Base-by-base conservation (phyloP, 2,888 invertebrate genomes). In the Drosophila nigricruria region DNA sequence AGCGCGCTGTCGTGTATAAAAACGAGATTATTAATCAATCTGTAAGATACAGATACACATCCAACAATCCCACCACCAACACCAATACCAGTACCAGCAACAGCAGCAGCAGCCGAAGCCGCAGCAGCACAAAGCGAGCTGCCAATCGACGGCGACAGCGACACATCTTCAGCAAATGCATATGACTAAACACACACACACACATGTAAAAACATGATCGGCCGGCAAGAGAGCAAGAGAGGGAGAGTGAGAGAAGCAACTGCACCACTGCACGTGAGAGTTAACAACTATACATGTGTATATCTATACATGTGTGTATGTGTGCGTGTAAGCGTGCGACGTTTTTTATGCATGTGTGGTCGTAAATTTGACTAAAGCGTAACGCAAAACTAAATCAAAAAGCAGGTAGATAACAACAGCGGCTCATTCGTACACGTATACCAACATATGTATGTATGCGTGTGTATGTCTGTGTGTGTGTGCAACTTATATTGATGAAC, bases 21-120 rank as follows among this genome's bases (percentile, higher is more conserved):
- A 82, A 84, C 88, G 86, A 84, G 88, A 84, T 84, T 84, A 84
- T 84, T 84, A 84, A 84, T 84, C 84, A 84, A 84, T 84, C 88
- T 81, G 76, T 76, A 88, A 88, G 84, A 85, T 88, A 88, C 77
- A 85, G 85, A 84, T 88, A 79, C 79, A 77, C 79, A 79, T 63
- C 65, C 75, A 66, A 69, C 65, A 69, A 65, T 64, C 53, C 71
- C 76, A 72, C 67, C 62, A 52, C 64, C 60, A 75, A 43, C 50
- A 53, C 38, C 64, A 69, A 25, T 34, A 70, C 62, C 71, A 45
- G 25, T 45, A 63, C 62, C 58, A 45, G 16, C 45, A 25, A 16
- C 25, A 27, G n/a, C 23, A 42, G 52, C 60, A 75, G 38, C 59
- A 53, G 32, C 68, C 47, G 30, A 27, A 45, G 38, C 49, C 47